phyloP scores from a whole-genome alignment of 2,113 vertebrate genomes.

The Orthonyx spaldingii region DNA sequence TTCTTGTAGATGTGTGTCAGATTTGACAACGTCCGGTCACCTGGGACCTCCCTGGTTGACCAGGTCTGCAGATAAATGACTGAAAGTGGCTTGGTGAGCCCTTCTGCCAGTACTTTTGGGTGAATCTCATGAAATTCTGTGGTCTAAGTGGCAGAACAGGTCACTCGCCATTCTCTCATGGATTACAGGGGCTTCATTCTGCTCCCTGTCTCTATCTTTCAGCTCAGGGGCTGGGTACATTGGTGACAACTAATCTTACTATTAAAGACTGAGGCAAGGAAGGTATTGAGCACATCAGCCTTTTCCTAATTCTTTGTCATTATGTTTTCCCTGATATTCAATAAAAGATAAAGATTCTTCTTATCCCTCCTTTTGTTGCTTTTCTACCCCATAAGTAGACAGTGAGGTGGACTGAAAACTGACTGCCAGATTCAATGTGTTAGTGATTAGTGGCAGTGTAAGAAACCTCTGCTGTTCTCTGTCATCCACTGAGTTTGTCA shows the following conservation, averaged over 20 bases:
- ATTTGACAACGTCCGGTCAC: neutral
- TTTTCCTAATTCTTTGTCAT: too few relatives aligned
- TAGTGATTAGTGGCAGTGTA: neutral
- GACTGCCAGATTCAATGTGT: fast-evolving
- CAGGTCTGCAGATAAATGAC: neutral
- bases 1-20: neutral
- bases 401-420: neutral
- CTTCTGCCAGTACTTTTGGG: neutral
- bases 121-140: neutral
- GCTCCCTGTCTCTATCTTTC: neutral
- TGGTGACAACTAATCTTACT: neutral
- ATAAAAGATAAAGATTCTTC: neutral
- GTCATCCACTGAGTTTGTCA: neutral
- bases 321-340: neutral
- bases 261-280: neutral
- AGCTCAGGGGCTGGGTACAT: neutral
- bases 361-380: neutral
- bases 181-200: neutral
- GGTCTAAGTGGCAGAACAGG: neutral
- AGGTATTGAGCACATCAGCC: neutral
- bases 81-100: neutral
- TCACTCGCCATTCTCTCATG: neutral
- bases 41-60: too few relatives aligned
- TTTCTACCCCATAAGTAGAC: neutral
- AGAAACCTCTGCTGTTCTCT: neutral